phyloP scores from a whole-genome alignment of 2,113 vertebrate species.

The Pelusios castaneus region DNA sequence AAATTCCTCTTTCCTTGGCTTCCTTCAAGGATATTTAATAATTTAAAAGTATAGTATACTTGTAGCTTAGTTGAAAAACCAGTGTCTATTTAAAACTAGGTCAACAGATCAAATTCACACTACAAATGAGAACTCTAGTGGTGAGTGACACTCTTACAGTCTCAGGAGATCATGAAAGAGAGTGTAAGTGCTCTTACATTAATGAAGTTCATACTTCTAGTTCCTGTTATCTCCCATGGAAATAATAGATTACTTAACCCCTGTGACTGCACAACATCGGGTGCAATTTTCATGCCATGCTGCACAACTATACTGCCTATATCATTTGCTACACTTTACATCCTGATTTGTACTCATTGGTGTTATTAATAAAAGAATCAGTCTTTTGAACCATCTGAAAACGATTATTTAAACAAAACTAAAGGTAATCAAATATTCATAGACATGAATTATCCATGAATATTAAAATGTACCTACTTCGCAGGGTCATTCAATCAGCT shows the following conservation, averaged over 20 bases:
- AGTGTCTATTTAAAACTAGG: background rate
- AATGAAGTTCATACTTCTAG: background rate
- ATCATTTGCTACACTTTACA: background rate
- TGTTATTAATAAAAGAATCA: background rate
- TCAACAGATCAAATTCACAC: background rate
- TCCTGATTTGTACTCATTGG: background rate
- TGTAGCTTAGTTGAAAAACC: background rate
- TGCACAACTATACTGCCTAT: background rate
- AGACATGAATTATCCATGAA: slow-evolving; percentile 55
- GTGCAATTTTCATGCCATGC: background rate
- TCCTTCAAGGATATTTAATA: background rate
- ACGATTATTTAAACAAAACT: slow-evolving; percentile 50
- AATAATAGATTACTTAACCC: background rate
- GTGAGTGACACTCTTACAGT: background rate
- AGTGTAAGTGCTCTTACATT: background rate
- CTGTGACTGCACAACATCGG: background rate
- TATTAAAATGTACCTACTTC: slow-evolving; percentile 46
- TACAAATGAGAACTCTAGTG: background rate
- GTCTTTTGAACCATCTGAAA: background rate
- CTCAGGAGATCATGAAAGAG: background rate
- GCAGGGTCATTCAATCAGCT: slow-evolving; percentile 52
- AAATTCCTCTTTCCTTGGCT: background rate
- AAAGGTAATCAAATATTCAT: slow-evolving; percentile 54
- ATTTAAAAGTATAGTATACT: background rate
- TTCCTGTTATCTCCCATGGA: background rate